Conservation (phyloP, 2,113 vertebrate species). For the Coregonus clupeaformis region DNA sequence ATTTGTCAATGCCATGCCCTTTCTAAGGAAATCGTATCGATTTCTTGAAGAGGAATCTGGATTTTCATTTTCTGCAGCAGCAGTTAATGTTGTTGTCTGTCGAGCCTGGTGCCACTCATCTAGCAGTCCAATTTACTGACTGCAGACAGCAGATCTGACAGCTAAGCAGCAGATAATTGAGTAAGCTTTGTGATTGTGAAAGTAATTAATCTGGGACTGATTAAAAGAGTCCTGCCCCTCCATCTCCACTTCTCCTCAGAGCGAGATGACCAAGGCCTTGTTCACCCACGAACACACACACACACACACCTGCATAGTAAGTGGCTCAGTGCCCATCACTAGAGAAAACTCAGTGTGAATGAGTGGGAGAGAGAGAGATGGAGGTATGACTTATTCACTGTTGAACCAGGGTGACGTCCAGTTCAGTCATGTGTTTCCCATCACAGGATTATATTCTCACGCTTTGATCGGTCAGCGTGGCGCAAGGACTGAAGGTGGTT, state of each 20-base stretch:
- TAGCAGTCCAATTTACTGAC: constrained; percentile 10
- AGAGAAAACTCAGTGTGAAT: too few relatives aligned
- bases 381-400: too few relatives aligned
- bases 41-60: too few relatives aligned
- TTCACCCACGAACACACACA: background rate
- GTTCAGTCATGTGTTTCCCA: too few relatives aligned
- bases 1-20: constrained; percentile 40
- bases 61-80: too few relatives aligned
- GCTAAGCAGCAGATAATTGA: constrained; percentile 50
- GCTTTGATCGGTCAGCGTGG: too few relatives aligned
- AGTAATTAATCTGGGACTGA: constrained; percentile 63
- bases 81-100: constrained; percentile 23
- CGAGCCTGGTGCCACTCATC: constrained; percentile 20
- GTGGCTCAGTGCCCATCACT: too few relatives aligned
- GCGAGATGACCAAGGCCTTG: constrained; percentile 11
- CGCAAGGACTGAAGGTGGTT: too few relatives aligned
- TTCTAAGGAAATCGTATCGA: constrained; percentile 32
- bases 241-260: background rate
- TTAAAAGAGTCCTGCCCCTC: constrained; percentile 38
- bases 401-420: too few relatives aligned
- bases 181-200: constrained; percentile 54
- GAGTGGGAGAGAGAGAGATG: too few relatives aligned
- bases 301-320: too few relatives aligned
- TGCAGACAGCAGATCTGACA: constrained; percentile 48
- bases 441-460: too few relatives aligned